phyloP scores from a whole-genome alignment of 2,113 vertebrate species.

The Zosterops hypoxanthus region DNA sequence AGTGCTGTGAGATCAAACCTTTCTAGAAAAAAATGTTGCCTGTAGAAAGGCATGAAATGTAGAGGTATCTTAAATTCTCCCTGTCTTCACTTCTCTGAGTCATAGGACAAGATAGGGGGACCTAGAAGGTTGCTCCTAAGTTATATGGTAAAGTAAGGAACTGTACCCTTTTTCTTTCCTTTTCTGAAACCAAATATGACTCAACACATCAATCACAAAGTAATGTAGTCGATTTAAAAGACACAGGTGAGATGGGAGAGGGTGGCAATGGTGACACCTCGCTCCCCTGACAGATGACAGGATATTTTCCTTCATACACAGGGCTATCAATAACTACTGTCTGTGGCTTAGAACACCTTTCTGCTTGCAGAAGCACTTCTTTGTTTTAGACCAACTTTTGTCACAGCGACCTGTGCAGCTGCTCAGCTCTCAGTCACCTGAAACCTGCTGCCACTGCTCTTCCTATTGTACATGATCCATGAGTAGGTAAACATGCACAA shows the following conservation, averaged over 20 bases:
- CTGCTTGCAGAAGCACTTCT: not conserved
- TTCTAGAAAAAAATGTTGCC: not conserved
- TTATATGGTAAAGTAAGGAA: not conserved
- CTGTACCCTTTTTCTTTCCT: not conserved
- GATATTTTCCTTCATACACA: not conserved
- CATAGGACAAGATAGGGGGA: not conserved
- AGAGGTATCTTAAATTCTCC: not conserved
- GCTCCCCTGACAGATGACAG: not conserved
- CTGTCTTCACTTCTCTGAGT: not conserved
- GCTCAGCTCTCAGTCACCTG: not conserved
- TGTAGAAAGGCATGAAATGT: not conserved
- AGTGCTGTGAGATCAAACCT: not conserved
- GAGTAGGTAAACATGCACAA: accelerated
- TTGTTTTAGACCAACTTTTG: not conserved
- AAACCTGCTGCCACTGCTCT: not conserved
- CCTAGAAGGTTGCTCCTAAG: not conserved
- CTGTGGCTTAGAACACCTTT: not conserved
- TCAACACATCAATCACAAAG: not conserved
- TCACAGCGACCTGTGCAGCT: not conserved
- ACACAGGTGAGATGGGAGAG: not conserved
- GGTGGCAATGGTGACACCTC: not conserved
- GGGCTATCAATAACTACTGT: not conserved
- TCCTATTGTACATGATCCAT: accelerated
- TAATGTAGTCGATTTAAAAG: not conserved
- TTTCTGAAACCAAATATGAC: not conserved